These are phyloP conservation scores for Microtus montanus DNA, from an alignment of 2,113 vertebrate genomes.

Conservation along the genomic window DNA sequence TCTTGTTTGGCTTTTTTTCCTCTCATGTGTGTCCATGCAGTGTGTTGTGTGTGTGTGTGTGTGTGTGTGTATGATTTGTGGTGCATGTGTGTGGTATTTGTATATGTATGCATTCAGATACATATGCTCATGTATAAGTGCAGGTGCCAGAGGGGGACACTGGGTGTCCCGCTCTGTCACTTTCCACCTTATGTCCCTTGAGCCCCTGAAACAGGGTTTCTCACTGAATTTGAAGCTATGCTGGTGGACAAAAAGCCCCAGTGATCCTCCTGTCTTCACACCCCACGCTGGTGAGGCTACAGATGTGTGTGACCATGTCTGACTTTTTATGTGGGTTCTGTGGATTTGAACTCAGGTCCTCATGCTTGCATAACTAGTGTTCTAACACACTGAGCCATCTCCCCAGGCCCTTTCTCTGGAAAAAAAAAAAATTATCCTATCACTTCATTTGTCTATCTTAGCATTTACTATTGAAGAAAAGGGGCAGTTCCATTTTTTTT, in stretches of 20 bases:
- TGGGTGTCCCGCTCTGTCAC: too few relatives aligned
- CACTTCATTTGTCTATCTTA: background rate
- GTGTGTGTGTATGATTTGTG: background rate
- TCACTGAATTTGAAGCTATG: background rate
- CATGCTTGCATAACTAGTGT: background rate
- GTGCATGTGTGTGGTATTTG: background rate
- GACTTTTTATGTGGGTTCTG: background rate
- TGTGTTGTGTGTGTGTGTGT: too few relatives aligned
- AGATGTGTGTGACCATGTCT: background rate
- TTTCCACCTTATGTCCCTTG: background rate
- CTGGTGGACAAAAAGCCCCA: background rate
- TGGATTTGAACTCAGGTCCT: background rate
- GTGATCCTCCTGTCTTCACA: background rate
- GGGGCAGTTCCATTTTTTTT: background rate
- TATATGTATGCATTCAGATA: background rate
- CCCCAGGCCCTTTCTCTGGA: constrained; percentile 20
- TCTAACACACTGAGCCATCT: background rate
- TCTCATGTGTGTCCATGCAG: background rate
- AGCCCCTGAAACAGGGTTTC: background rate
- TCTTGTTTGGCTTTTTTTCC: background rate
- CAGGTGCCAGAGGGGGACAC: background rate
- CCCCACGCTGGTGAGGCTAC: background rate
- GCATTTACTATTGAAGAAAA: background rate
- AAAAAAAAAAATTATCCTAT: background rate
- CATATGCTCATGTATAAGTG: background rate